A percentile compares a stretch with the other conserved stretches of the same genome.
Conservation (phyloP, 2,797 vertebrate species). For the Chloroceryle inda region DNA sequence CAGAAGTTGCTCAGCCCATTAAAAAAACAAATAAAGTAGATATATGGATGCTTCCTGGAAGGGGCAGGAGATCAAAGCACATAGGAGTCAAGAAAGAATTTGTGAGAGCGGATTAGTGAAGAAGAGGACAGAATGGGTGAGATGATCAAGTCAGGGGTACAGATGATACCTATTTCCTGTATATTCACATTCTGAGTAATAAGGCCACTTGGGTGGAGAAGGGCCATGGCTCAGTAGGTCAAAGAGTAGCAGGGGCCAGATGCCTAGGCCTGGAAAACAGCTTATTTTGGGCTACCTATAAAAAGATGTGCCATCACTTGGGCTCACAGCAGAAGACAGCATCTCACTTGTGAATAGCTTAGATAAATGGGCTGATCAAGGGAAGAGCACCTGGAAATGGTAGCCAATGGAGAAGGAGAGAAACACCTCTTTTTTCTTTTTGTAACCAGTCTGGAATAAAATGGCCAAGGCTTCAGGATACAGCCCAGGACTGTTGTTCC, state of each 20-base stretch:
- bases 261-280: background rate
- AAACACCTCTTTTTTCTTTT: background rate
- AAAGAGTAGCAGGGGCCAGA: background rate
- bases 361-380: background rate
- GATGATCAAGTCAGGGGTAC: background rate
- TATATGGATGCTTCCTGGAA: background rate
- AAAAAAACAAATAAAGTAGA: background rate
- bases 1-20: background rate
- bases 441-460: background rate
- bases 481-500: background rate
- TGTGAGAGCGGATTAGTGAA: background rate
- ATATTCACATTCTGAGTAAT: background rate
- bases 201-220: rapidly evolving
- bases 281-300: background rate
- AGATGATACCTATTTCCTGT: background rate
- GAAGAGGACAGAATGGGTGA: background rate
- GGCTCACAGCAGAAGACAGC: background rate
- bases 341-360: background rate
- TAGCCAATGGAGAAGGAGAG: background rate
- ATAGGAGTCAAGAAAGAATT: background rate
- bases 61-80: background rate
- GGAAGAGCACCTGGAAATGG: background rate
- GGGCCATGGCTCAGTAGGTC: background rate
- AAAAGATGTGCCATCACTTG: background rate
- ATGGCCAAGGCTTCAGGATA: background rate